Evolutionary conservation across 2,113 vertebrate species (phyloP).

Genomic region (Quiscalus mexicanus): DNA sequence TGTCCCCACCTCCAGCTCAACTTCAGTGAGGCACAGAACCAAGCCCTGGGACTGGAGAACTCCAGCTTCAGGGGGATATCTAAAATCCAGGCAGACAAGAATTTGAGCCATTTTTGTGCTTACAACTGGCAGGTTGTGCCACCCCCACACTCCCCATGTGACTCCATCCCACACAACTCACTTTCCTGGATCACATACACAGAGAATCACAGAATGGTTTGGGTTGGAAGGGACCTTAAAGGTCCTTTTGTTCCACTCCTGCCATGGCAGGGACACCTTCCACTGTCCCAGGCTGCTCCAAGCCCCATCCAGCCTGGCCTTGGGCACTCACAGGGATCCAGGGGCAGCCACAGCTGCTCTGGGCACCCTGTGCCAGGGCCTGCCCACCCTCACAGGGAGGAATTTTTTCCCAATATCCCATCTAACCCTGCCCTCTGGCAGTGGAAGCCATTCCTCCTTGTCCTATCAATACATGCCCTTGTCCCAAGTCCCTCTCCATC

Average conservation of each 20-base stretch:
- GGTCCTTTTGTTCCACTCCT: not conserved
- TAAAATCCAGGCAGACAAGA: not conserved
- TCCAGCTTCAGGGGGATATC: not conserved
- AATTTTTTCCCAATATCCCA: not conserved
- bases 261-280: not conserved
- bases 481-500: not conserved
- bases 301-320: fast-evolving
- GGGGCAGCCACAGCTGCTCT: not conserved
- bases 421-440: fast-evolving
- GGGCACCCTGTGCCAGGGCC: not conserved
- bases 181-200: not conserved
- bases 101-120: not conserved
- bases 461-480: too few species aligned
- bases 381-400: fast-evolving
- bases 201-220: not conserved
- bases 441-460: not conserved
- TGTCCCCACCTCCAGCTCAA: not conserved
- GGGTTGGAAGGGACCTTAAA: not conserved
- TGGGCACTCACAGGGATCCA: fast-evolving
- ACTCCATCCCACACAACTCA: not conserved
- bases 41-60: not conserved
- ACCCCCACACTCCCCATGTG: not conserved
- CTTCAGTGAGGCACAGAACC: not conserved
- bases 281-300: fast-evolving
- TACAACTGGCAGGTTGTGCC: not conserved